phyloP scores from a whole-genome alignment of 2,888 invertebrate species.

The Chloroclysta siterata region DNA sequence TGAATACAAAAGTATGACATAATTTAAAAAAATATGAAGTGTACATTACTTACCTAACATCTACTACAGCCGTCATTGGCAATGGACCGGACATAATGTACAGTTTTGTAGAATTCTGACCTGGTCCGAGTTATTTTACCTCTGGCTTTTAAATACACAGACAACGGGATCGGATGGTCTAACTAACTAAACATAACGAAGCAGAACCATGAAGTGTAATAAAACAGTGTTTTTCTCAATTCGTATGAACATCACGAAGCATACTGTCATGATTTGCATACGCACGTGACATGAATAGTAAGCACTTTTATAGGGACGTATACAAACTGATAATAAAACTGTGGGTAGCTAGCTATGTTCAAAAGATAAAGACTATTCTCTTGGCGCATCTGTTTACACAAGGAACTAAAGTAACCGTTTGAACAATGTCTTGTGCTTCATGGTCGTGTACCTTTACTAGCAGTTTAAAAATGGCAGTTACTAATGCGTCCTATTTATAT shows the following conservation, averaged over 20 bases:
- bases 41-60: not conserved
- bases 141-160: conserved; percentile 11
- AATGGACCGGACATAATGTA: not conserved
- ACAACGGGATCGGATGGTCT: conserved; percentile 44
- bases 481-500: not conserved
- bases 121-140: not conserved
- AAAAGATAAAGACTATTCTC: conserved; percentile 24
- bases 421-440: conserved; percentile 15
- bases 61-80: not conserved
- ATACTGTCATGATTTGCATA: conserved; percentile 61
- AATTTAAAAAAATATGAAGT: no score
- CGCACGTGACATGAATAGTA: conserved; percentile 63
- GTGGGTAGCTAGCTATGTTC: conserved; percentile 38
- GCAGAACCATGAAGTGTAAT: conserved; percentile 46
- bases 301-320: conserved; percentile 23
- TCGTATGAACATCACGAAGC: conserved; percentile 63
- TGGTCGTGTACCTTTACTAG: conserved; percentile 9
- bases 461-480: conserved; percentile 6
- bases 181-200: conserved; percentile 39
- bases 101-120: not conserved
- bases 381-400: conserved; percentile 28
- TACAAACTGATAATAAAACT: conserved; percentile 14
- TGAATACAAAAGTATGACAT: no score
- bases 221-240: conserved; percentile 46
- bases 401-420: conserved; percentile 22